phyloP scores from a whole-genome alignment of 2,888 invertebrate species.

The Candidula unifasciata region DNA sequence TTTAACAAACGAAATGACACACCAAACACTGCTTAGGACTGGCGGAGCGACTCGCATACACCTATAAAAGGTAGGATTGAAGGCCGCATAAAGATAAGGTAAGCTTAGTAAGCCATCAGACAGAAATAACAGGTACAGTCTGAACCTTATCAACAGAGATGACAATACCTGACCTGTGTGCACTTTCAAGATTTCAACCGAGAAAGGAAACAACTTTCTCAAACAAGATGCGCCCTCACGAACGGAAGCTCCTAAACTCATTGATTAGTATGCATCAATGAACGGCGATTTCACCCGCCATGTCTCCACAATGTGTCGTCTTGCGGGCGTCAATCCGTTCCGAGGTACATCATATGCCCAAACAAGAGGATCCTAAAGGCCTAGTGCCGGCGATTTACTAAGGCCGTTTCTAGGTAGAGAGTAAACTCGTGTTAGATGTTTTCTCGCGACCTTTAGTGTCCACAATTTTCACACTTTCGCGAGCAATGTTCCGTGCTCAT shows the following conservation, averaged over 20 bases:
- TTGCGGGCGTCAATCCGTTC: neutral
- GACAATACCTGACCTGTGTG: too few relatives aligned
- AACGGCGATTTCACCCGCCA: neutral
- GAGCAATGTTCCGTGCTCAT: too few relatives aligned
- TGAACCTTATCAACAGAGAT: too few relatives aligned
- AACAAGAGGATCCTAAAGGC: neutral
- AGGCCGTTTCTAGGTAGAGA: neutral
- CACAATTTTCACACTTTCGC: neutral
- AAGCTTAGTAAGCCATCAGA: too few relatives aligned
- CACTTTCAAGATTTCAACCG: neutral
- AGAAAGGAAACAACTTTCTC: neutral
- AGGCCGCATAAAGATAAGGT: too few relatives aligned
- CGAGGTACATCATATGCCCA: neutral
- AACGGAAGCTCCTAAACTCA: neutral
- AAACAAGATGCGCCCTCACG: slow-evolving; percentile 9
- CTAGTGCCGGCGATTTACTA: neutral
- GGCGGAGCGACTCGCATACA: too few relatives aligned
- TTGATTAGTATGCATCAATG: slow-evolving; percentile 5
- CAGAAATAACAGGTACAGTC: too few relatives aligned
- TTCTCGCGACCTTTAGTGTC: neutral
- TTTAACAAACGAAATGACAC: too few relatives aligned
- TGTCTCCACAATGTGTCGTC: neutral
- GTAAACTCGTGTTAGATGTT: neutral
- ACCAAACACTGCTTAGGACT: too few relatives aligned
- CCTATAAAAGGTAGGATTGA: too few relatives aligned